These are phyloP conservation scores for Potorous gilbertii DNA, from an alignment of 2,797 vertebrate genomes.

Conservation along the genomic window DNA sequence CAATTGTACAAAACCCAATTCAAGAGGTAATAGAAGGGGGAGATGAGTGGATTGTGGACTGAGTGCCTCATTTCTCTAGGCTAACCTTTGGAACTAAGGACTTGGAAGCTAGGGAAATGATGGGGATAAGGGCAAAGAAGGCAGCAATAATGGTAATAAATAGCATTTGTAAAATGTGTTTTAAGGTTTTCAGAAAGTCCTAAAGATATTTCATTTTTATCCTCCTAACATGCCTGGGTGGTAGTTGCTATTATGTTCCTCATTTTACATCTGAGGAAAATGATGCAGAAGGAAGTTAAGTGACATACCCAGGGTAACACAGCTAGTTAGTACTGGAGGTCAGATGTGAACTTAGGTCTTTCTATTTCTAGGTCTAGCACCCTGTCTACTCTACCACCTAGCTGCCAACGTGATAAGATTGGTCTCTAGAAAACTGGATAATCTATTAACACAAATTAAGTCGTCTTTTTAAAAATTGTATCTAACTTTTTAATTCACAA, in stretches of 20 bases:
- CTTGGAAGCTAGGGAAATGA: background rate
- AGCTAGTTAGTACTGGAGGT: background rate
- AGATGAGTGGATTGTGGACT: background rate
- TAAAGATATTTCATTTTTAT: background rate
- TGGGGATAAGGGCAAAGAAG: background rate
- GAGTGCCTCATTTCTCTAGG: background rate
- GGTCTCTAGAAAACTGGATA: background rate
- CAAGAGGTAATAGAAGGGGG: background rate
- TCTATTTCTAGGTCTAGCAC: background rate
- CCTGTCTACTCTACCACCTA: background rate
- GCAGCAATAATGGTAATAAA: background rate
- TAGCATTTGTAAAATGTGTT: background rate
- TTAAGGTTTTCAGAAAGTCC: background rate
- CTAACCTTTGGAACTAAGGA: background rate
- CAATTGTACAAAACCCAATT: conserved; percentile 2
- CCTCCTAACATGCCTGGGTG: background rate
- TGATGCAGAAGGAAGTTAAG: background rate
- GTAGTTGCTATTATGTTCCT: background rate
- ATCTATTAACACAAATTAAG: background rate
- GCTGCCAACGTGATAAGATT: background rate
- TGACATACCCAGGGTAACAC: background rate
- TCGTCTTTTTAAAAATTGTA: background rate
- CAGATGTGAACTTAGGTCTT: background rate
- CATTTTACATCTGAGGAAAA: background rate
- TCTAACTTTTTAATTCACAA: background rate